Base-by-base conservation (phyloP, 2,888 invertebrate species). In the Drosophila mimica region DNA sequence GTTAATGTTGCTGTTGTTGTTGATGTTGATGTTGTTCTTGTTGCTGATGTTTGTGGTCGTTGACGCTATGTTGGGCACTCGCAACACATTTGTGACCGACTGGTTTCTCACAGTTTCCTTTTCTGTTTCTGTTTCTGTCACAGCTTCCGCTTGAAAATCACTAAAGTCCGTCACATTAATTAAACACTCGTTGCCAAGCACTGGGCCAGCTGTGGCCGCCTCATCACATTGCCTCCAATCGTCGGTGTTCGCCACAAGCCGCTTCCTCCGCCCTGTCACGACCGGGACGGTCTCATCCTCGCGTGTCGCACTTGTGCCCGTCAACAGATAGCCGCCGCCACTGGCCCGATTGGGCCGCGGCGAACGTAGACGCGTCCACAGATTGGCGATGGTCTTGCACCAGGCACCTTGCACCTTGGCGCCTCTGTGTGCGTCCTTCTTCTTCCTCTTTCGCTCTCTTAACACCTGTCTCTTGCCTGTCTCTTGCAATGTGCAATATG, bases 271-370 rank as follows among this genome's bases (percentile, higher is more conserved):
- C 80, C 91, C 77, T 88, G 86, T 78, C 88, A 74, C 76, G 64
- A 75, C 75, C 63, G 79, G 78, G 81, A 78, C 74, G 28, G 7
- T 38, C 70, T 90, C 92, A 79, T 87, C 91, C 63, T 91, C 89
- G 71, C 90, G 90, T 65, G 82, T 75, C 69, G 88, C 84, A 83
- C 89, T 77, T 79, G 87, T 87, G 71, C 87, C 88, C 72, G 92
- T 89, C 72, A 92, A 73, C 74, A 91, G 84, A 74, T 92, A 93
- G 77, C 91, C 92, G 91, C 93, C 93, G 92, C 93, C 93, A 93
- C 92, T 90, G 90, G 93, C 93, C 92, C 93, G 88, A 83, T 89
- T 91, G 91, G 93, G 93, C 93, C 93, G 93, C 92, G 93, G 93
- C 92, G 92, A 91, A 85, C 91, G 91, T 72, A 93, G 82, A 70